Evolutionary conservation across 2,888 invertebrate genomes (phyloP), one percentile per base, ranked within the genome.

Genomic region (Pogonocherus hispidulus): DNA sequence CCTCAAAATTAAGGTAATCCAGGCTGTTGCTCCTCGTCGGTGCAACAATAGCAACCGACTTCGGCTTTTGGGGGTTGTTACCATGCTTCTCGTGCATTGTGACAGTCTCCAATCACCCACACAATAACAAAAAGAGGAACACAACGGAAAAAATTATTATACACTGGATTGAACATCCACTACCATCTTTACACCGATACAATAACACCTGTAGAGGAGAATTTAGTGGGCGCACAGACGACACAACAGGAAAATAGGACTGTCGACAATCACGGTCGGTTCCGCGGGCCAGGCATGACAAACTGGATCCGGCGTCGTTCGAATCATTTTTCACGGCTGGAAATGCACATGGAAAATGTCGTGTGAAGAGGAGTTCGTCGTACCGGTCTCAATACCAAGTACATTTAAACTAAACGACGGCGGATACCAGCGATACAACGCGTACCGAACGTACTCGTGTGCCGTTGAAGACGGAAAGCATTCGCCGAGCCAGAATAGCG

Each of bases 1-100:
- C 95, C 86, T 95, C 95, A 85, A 96, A 96, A 87, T 96, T 95
- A 66, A 96, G 89, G 87, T 94, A 94, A 88, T 95, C 95, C 88
- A 95, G 89, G 83, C 94, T 94, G 86, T 91, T 94, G 87, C 94
- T 94, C 80, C 94, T 86, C 79, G 92, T 92, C 0, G 92, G 92
- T 27, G 90, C 89, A 27, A 91, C 91, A 23, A 92, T 91, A 60
- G 91, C 91, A 67, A 91, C 90, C 16, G 89, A 90, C 77, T 90
- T 91, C 80, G 82, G 80, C 75, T 83, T 83, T 23, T 76, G 67
- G 14, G 69, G 69, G 55, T 69, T 78, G 67, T 63, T 72, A 16
- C 71, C 75, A 66, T 77, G 79, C 67, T 81, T 81, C 57, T 82
- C 81, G 69, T 82, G 82, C 79, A 83, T 79, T 73, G 75, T 78